phyloP scores from a whole-genome alignment of 2,797 vertebrate species.

The Gymnothorax reevesii region DNA sequence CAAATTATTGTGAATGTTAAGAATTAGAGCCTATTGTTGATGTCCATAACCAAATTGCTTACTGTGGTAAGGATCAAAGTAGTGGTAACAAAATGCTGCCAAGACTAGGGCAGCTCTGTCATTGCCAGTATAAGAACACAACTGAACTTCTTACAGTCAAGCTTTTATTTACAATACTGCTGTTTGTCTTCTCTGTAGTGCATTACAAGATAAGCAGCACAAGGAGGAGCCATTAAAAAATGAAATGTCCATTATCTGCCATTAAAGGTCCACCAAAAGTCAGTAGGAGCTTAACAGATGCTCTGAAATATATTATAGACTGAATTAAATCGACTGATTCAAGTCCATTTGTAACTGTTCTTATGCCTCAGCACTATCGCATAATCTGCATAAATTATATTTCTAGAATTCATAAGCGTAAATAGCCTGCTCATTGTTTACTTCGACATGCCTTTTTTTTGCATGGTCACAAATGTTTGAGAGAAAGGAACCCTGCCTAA shows the following conservation, averaged over 20 bases:
- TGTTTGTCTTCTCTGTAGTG: neutral
- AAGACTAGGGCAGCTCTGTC: neutral
- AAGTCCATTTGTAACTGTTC: neutral
- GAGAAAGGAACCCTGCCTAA: neutral
- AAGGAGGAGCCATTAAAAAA: neutral
- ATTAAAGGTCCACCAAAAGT: neutral
- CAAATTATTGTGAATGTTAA: neutral
- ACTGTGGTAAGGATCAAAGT: neutral
- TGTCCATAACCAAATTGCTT: neutral
- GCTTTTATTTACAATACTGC: neutral
- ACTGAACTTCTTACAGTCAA: neutral
- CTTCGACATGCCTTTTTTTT: no score
- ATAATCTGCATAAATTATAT: no score
- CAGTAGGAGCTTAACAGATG: neutral
- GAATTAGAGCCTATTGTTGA: neutral
- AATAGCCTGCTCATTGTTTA: no score
- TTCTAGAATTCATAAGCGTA: no score
- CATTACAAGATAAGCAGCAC: neutral
- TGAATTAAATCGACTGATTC: neutral
- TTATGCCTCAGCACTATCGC: neutral
- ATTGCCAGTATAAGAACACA: neutral
- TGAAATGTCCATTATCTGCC: neutral
- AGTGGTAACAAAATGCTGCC: neutral
- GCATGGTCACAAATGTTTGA: neutral
- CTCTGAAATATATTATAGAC: neutral